Evolutionary conservation across 2,888 invertebrate species (phyloP).

Genomic region (Eudasyphora cyanicolor): DNA sequence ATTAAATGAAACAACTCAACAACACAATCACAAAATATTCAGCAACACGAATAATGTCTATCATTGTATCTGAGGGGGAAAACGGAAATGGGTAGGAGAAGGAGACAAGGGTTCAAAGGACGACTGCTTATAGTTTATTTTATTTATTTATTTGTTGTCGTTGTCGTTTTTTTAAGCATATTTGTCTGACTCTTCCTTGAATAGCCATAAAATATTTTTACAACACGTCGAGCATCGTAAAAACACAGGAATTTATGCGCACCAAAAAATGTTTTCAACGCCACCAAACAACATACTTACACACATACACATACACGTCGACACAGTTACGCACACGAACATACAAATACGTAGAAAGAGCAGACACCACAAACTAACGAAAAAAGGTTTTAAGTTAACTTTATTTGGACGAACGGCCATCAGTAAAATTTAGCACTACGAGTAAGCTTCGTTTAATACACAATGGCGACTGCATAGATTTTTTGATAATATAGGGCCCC

Average conservation of each 20-base stretch:
- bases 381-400: conserved; percentile 35
- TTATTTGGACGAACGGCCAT: conserved; percentile 26
- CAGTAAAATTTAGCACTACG: too few species aligned
- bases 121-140: conserved; percentile 26
- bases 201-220: conserved; percentile 49
- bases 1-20: background rate
- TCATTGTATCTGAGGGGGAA: background rate
- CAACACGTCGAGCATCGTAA: conserved; percentile 47
- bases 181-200: conserved; percentile 17
- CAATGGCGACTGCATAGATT: too few species aligned
- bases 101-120: background rate
- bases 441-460: too few species aligned
- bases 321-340: background rate
- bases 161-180: background rate
- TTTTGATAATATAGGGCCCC: too few species aligned
- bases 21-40: conserved; percentile 8
- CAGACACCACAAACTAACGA: conserved; percentile 27
- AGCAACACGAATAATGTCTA: background rate
- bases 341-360: background rate
- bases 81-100: background rate
- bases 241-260: conserved; percentile 52
- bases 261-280: conserved; percentile 50
- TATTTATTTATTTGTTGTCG: conserved; percentile 15
- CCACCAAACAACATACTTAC: conserved; percentile 13
- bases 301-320: background rate